A percentile compares a stretch with the other conserved stretches of the same genome.
Evolutionary conservation across 2,888 invertebrate species (phyloP).

Genomic region (Linnaemya vulpina): DNA sequence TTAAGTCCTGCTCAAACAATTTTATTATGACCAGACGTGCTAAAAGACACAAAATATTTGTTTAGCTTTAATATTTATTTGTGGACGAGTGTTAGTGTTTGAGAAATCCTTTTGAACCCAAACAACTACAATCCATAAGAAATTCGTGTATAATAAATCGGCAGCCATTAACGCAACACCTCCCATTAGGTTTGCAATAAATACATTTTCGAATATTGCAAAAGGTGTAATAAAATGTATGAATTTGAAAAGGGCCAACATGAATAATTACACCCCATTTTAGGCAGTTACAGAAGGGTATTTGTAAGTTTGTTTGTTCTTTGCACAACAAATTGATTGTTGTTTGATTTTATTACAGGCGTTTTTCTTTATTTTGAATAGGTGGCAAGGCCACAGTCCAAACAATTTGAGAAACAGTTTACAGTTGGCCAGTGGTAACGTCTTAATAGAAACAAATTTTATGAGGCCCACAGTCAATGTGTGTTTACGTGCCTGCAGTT

Average conservation of each 20-base stretch:
- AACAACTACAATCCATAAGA: conserved; percentile 61
- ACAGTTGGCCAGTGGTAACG: too few species aligned
- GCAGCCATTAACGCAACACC: conserved; percentile 46
- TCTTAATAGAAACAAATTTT: too few species aligned
- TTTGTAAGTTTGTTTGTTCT: conserved; percentile 30
- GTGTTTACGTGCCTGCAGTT: too few species aligned
- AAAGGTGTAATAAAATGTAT: conserved; percentile 51
- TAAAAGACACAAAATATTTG: conserved; percentile 1
- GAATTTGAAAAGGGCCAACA: not conserved
- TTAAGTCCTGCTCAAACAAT: not conserved
- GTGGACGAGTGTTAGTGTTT: not conserved
- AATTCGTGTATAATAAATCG: conserved; percentile 57
- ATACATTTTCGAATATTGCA: not conserved
- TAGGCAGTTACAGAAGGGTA: conserved; percentile 17
- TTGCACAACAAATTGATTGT: too few species aligned
- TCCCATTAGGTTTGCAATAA: not conserved
- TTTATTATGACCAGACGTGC: not conserved
- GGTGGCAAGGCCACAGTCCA: too few species aligned
- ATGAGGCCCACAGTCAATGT: too few species aligned
- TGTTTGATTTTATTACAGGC: not conserved
- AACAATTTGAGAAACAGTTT: too few species aligned
- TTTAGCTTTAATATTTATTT: not conserved
- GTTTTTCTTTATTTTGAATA: too few species aligned
- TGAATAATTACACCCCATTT: conserved; percentile 45
- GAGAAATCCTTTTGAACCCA: conserved; percentile 16